Conservation (phyloP, 2,888 invertebrate genomes). For the Lasius platythorax region DNA sequence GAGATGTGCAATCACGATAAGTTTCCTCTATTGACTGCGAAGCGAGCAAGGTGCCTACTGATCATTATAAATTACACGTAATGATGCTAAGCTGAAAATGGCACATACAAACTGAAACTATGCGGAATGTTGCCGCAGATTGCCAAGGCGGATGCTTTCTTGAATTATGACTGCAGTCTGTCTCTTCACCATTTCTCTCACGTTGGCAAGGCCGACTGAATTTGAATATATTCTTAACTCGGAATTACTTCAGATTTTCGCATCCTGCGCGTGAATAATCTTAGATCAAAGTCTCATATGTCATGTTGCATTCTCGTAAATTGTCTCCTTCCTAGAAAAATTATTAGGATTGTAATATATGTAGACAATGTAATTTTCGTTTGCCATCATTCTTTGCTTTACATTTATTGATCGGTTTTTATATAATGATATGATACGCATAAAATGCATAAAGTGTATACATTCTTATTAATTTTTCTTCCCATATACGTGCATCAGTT, state of each 20-base stretch:
- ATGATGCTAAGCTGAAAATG: constrained; percentile 27
- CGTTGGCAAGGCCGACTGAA: constrained; percentile 4
- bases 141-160: constrained; percentile 32
- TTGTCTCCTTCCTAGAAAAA: background rate
- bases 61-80: constrained; percentile 44
- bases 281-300: background rate
- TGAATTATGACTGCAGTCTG: constrained; percentile 27
- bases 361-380: background rate
- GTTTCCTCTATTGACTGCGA: background rate
- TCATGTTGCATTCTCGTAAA: background rate
- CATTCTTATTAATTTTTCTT: background rate
- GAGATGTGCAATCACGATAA: constrained; percentile 9
- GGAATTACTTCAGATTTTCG: background rate
- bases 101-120: background rate
- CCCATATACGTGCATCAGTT: background rate
- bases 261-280: background rate
- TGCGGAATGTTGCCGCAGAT: constrained; percentile 35
- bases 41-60: background rate
- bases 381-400: background rate
- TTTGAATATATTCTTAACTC: constrained; percentile 15
- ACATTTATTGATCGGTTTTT: background rate
- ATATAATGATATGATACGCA: background rate
- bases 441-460: background rate
- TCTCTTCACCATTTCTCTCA: constrained; percentile 22
- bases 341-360: background rate